Evolutionary conservation across 1,140 invertebrate genomes (phyloP).

Genomic region (Trialeurodes vaporariorum): DNA sequence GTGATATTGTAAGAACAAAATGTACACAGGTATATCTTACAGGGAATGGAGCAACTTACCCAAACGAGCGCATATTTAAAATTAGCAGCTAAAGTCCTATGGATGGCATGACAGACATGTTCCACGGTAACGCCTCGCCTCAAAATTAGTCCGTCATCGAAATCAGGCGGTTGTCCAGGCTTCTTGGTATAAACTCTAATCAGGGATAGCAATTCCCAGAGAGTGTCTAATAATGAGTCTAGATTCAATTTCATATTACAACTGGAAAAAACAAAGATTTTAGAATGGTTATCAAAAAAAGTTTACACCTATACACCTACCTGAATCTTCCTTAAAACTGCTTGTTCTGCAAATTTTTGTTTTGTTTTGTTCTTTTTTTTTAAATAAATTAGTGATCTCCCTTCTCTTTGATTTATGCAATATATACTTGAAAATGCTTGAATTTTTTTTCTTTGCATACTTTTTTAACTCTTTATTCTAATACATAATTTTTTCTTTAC

Average conservation of each 20-base stretch:
- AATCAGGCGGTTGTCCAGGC: slow-evolving; percentile 91
- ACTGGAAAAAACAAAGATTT: slow-evolving; percentile 43
- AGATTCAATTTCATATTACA: slow-evolving; percentile 99
- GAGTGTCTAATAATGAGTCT: slow-evolving; percentile 80
- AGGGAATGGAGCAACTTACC: too few relatives aligned
- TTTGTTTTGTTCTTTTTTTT: too few relatives aligned
- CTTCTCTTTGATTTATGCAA: too few relatives aligned
- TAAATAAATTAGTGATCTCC: too few relatives aligned
- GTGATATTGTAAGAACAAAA: slow-evolving; percentile 1
- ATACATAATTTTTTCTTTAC: too few relatives aligned
- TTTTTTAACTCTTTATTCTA: too few relatives aligned
- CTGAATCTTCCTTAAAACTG: too few relatives aligned
- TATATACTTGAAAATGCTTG: too few relatives aligned
- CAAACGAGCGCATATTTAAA: slow-evolving; percentile 98
- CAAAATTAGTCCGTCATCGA: slow-evolving; percentile 87
- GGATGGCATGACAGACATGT: slow-evolving; percentile 95
- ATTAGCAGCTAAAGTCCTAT: slow-evolving; percentile 77
- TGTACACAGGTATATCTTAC: too few relatives aligned
- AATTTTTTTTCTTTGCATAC: too few relatives aligned
- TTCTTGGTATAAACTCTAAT: slow-evolving; percentile 99
- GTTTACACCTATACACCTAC: too few relatives aligned
- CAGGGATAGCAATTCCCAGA: slow-evolving; percentile 91
- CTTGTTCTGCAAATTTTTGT: too few relatives aligned
- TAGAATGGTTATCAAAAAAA: slow-evolving; percentile 31
- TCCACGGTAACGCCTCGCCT: slow-evolving; percentile 83